Base-by-base conservation (phyloP, 2,797 vertebrate species). In the Tympanoctomys barrerae region DNA sequence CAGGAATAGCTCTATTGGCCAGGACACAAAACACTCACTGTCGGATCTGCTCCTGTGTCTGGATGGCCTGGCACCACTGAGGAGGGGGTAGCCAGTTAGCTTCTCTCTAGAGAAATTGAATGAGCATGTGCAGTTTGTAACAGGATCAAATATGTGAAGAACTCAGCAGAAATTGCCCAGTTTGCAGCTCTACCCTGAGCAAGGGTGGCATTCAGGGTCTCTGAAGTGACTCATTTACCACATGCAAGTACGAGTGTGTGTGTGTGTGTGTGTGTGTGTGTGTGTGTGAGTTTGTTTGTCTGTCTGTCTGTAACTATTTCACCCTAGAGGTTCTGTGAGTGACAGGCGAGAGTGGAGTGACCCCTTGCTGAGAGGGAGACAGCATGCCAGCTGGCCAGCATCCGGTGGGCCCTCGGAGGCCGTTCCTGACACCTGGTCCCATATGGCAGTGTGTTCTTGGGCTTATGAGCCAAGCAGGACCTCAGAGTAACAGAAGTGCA, bases 301-400 rank as follows among this genome's bases (percentile, higher is more conserved):
- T 66, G 7, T 68, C 64, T 61, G 21, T 71, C 13, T 81, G 24
- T 81, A 33, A 62, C 24, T 87, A 46, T 52, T 86, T 70, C 90
- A n/a, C 94, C 79, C 26, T 39, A 81, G 90, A 54, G 61, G 42
- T 95, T 95, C 89, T 93, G 77, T 87, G 75, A 95, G 83, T 92
- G 92, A 91, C 80, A 92, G 96, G 7, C 26, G 16, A 28, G 75
- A 92, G 57, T 22, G 94, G 95, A 86, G 66, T 3, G 66, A 62
- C 33, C 70, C 42, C 83, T 81, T 82, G 79, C 42, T 86, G 84
- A 90, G n/a, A 82, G 73, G 0, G 54, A 61, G 54, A 77, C 24
- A 75, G 68, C 28, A 49, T 89, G 78, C 36, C 64, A 90, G 78
- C 54, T 96, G 97, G 91, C 83, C 49, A 68, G 79, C 18, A 26